These are phyloP conservation scores for Melopsittacus undulatus DNA, from an alignment of 2,797 vertebrate species.

Conservation along the genomic window DNA sequence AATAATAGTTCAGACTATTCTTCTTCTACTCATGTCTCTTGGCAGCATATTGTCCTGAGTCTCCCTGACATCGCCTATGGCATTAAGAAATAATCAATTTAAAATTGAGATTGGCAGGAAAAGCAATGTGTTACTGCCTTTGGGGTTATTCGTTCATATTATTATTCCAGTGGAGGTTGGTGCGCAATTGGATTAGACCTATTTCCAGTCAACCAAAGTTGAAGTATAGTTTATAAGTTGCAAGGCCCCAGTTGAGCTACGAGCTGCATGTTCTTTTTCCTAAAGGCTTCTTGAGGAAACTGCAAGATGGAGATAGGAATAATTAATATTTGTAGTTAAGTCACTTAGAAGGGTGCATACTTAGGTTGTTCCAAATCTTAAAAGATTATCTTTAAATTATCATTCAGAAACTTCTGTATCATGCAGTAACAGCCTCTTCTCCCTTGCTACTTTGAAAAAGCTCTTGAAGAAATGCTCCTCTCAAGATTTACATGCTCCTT, in stretches of 20 bases:
- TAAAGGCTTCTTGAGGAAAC: background rate
- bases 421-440: background rate
- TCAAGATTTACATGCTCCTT: background rate
- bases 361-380: constrained; percentile 3
- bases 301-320: background rate
- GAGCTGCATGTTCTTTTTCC: background rate
- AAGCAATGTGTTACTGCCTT: background rate
- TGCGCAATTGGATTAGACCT: constrained; percentile 20
- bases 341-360: constrained; percentile 6
- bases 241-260: background rate
- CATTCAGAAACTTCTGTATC: constrained; percentile 11
- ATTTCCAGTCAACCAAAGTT: constrained; percentile 7
- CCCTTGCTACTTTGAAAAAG: background rate
- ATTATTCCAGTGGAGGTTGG: constrained; percentile 13
- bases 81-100: constrained; percentile 45
- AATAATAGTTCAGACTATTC: background rate
- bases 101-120: constrained; percentile 56
- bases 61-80: background rate
- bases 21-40: background rate
- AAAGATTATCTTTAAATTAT: constrained; percentile 36
- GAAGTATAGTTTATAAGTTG: background rate
- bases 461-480: background rate
- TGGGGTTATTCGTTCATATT: constrained; percentile 37
- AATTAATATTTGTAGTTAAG: constrained; percentile 27
- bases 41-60: background rate